Conservation (phyloP, 2,888 invertebrate species). For the Parthenolecanium corni region DNA sequence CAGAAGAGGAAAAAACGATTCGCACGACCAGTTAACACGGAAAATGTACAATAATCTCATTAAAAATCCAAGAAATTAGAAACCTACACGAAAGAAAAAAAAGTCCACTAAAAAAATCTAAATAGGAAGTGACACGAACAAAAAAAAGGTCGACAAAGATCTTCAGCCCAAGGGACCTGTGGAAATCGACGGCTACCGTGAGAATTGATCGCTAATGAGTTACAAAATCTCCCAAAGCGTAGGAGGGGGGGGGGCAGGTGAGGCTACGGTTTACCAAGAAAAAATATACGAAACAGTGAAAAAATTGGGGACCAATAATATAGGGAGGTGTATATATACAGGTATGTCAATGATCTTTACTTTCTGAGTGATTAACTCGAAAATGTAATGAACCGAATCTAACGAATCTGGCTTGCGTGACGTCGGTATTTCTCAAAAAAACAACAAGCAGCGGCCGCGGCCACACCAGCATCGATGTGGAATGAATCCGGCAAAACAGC, state of each 20-base stretch:
- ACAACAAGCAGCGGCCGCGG: slow-evolving; percentile 9
- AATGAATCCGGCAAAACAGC: too few relatives aligned
- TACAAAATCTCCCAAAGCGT: neutral
- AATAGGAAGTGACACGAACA: neutral
- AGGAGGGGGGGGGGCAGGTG: too few relatives aligned
- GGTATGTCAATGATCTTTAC: slow-evolving; percentile 28
- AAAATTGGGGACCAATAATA: too few relatives aligned
- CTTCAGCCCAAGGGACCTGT: slow-evolving; percentile 6
- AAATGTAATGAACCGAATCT: slow-evolving; percentile 27
- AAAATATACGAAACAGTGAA: neutral
- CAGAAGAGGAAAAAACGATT: too few relatives aligned
- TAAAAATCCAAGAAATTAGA: neutral
- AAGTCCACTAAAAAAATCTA: too few relatives aligned
- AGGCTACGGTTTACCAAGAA: too few relatives aligned
- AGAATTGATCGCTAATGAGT: slow-evolving; percentile 19
- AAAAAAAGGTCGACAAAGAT: slow-evolving; percentile 9
- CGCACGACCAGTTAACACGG: too few relatives aligned
- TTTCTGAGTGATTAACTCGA: slow-evolving; percentile 28
- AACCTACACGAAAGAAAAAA: neutral
- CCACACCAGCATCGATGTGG: neutral
- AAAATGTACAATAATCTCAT: too few relatives aligned
- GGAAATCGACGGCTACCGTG: slow-evolving; percentile 21
- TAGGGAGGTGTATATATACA: too few relatives aligned
- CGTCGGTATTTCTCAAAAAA: slow-evolving; percentile 27
- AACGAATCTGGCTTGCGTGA: slow-evolving; percentile 27